phyloP scores from a whole-genome alignment of 1,140 invertebrate genomes.

The Leptinotarsa defecta region DNA sequence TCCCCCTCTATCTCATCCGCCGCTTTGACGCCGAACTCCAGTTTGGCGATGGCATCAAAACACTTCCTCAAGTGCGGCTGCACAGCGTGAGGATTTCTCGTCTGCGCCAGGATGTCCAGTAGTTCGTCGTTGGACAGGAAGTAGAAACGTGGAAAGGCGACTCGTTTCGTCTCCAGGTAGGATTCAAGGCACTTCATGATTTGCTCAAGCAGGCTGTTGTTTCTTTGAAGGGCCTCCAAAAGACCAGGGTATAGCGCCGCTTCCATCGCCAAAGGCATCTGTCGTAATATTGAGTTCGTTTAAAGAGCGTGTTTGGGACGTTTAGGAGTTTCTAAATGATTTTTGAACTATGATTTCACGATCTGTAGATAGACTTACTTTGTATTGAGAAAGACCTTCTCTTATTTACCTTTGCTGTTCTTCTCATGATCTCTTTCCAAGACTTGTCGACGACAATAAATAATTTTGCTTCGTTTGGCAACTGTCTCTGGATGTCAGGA shows the following conservation, averaged over 20 bases:
- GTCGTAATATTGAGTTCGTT: background rate
- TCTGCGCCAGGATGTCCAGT: conserved; percentile 88
- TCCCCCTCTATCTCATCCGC: conserved; percentile 51
- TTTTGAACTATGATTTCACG: too few relatives aligned
- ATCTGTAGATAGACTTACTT: too few relatives aligned
- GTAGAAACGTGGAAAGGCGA: conserved; percentile 90
- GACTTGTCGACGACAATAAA: conserved; percentile 84
- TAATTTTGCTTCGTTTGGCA: conserved; percentile 82
- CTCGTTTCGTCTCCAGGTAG: conserved; percentile 84
- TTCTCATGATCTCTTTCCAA: conserved; percentile 84
- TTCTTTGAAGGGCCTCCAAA: conserved; percentile 72
- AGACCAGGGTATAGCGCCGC: conserved; percentile 68
- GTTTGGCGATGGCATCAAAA: conserved; percentile 81
- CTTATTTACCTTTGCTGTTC: conserved; percentile 65
- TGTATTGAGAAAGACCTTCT: background rate
- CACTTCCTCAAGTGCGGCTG: conserved; percentile 88
- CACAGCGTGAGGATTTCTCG: conserved; percentile 79
- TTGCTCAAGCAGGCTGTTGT: conserved; percentile 77
- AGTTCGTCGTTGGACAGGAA: conserved; percentile 94
- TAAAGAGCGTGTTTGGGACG: too few relatives aligned
- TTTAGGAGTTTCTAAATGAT: too few relatives aligned
- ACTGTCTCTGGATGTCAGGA: conserved; percentile 84
- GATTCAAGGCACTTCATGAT: conserved; percentile 82
- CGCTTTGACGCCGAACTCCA: conserved; percentile 74
- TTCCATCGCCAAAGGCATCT: conserved; percentile 74